Base-by-base conservation (phyloP, 2,797 vertebrate species). In the Tapirus indicus region DNA sequence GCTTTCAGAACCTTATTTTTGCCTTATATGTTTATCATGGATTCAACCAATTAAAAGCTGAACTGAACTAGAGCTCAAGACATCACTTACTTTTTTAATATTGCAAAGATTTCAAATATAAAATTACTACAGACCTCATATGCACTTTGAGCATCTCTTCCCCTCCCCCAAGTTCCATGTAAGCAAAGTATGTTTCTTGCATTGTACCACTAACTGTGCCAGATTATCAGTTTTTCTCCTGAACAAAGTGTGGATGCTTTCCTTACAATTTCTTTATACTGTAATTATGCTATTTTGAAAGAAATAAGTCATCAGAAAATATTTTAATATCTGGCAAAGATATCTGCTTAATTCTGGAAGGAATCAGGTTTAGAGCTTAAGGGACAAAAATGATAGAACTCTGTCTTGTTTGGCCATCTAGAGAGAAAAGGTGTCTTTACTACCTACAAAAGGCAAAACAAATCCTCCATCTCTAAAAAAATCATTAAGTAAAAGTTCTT, bases 221-320 rank as follows among this genome's bases (percentile, higher is more conserved):
- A 97, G 64, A 78, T 92, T 83, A 92, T 92, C 88, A 85, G 0
- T 74, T 92, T 96, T 93, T 91, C 83, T 93, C n/a, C 80, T 9
- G 62, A 94, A 79, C 62, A 97, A 95, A 92, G 32, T 74, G 96
- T 96, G 96, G 93, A 92, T 88, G 71, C 82, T 91, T 96, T 96
- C 41, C 83, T 89, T 93, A 91, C 56, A 90, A 92, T 95, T 96
- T 97, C n/a, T 60, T 71, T 95, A 29, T 94, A 94, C 93, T 74
- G 87, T 88, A 95, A 95, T 96, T 95, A 78, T 60, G 68, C 92
- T 97, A 95, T 97, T 97, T 97, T 97, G 95, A 95, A 97, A 80
- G 90, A 96, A 97, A 69, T 80, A 87, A 97, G 56, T 90, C 77
- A 96, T 88, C 62, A 74, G 60, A 89, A 96, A 89, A 95, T 83